Conservation (phyloP, 2,888 invertebrate species). For the Candidula unifasciata region DNA sequence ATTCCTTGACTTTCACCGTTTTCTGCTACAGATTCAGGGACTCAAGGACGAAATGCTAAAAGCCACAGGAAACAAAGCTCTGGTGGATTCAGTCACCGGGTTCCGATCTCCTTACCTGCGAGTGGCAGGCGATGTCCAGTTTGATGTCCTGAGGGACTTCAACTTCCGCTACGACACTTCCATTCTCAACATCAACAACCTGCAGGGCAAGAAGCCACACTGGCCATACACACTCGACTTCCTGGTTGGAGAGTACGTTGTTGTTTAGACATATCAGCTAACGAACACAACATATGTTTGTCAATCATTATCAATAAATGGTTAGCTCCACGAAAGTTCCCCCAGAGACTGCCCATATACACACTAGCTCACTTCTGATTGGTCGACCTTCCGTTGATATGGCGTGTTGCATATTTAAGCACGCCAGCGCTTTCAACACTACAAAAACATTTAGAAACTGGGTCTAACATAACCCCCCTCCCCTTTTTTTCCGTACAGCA, state of each 20-base stretch:
- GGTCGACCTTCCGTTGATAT: too few species aligned
- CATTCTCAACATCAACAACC: conserved; percentile 93
- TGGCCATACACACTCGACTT: conserved; percentile 95
- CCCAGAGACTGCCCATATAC: too few species aligned
- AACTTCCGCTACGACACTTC: conserved; percentile 95
- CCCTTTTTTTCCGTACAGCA: too few species aligned
- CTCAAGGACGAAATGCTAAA: conserved; percentile 22
- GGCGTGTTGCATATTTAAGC: too few species aligned
- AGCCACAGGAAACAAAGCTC: conserved; percentile 22
- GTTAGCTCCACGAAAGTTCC: too few species aligned
- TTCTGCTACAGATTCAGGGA: conserved; percentile 25
- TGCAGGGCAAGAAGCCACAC: conserved; percentile 88
- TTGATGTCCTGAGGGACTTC: conserved; percentile 94
- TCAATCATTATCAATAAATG: too few species aligned
- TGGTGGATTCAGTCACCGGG: conserved; percentile 82
- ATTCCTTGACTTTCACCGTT: neutral
- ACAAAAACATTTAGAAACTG: too few species aligned
- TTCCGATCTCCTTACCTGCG: conserved; percentile 92
- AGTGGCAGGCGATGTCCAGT: conserved; percentile 92
- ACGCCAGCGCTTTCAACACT: too few species aligned
- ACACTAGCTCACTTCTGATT: too few species aligned
- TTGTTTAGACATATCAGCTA: too few species aligned
- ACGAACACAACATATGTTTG: too few species aligned
- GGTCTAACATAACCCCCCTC: too few species aligned
- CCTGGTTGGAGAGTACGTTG: neutral